Conservation (phyloP, 2,888 invertebrate species). For the Agrotis clavis region DNA sequence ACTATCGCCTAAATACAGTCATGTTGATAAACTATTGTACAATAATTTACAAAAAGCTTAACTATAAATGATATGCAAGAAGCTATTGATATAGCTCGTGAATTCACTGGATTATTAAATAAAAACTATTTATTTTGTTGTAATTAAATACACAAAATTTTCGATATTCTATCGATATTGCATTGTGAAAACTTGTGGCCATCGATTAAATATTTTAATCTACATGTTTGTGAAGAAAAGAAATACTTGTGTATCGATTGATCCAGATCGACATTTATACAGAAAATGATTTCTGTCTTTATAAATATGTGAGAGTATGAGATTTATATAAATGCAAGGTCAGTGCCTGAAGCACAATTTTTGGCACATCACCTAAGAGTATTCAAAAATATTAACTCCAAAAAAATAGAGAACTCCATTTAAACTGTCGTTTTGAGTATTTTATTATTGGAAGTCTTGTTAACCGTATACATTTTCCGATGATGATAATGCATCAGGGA, state of each 20-base stretch:
- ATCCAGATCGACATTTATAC: constrained; percentile 3
- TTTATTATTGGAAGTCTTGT: constrained; percentile 77
- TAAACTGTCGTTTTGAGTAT: constrained; percentile 74
- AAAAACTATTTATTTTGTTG: constrained; percentile 42
- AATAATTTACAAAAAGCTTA: constrained; percentile 90
- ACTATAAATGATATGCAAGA: constrained; percentile 89
- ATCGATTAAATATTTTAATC: constrained; percentile 20
- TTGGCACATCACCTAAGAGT: constrained; percentile 65
- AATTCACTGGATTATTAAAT: constrained; percentile 59
- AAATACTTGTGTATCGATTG: constrained; percentile 15
- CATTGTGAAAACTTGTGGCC: constrained; percentile 17
- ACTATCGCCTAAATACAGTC: constrained; percentile 85
- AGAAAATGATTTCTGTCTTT: constrained; percentile 34
- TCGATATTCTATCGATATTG: constrained; percentile 32
- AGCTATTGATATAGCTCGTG: constrained; percentile 77
- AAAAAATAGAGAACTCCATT: constrained; percentile 58
- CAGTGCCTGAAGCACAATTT: constrained; percentile 54
- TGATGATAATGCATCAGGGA: constrained; percentile 64
- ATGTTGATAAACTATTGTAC: constrained; percentile 85
- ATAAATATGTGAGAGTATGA: constrained; percentile 41
- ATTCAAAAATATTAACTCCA: constrained; percentile 62
- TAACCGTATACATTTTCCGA: constrained; percentile 81
- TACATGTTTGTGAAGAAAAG: no score
- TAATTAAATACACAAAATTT: constrained; percentile 32
- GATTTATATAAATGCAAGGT: constrained; percentile 64